These are phyloP conservation scores for Tychaedon coryphoeus DNA, from an alignment of 2,113 vertebrate genomes.

Conservation along the genomic window DNA sequence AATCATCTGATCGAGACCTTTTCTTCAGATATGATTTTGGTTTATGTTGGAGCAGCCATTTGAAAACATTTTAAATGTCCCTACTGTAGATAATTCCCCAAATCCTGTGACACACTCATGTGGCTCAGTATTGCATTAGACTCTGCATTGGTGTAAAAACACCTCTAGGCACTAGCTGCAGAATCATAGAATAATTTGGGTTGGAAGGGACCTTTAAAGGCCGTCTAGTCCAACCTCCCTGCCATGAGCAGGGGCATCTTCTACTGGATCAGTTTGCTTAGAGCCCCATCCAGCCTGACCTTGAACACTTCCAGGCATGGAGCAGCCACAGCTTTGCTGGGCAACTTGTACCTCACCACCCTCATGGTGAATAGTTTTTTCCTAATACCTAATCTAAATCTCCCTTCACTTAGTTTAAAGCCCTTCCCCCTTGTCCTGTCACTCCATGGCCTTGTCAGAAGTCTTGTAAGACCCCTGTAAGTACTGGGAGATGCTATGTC, in stretches of 20 bases:
- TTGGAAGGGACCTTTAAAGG: background rate
- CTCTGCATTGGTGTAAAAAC: background rate
- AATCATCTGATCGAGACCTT: background rate
- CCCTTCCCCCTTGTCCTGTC: background rate
- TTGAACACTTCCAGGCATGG: background rate
- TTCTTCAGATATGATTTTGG: background rate
- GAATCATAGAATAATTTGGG: background rate
- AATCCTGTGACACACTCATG: rapidly evolving
- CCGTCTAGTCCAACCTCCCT: background rate
- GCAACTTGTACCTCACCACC: background rate
- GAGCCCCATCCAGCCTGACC: background rate
- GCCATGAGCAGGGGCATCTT: background rate
- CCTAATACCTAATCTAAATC: background rate
- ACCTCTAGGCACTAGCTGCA: background rate
- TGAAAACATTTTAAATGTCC: background rate
- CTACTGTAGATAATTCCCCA: background rate
- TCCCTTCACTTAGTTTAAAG: background rate
- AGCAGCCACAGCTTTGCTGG: background rate
- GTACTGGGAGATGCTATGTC: background rate
- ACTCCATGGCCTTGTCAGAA: background rate
- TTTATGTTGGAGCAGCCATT: background rate
- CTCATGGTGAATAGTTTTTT: background rate
- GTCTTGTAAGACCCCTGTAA: background rate
- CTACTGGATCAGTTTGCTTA: background rate
- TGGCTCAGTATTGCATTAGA: background rate